Base-by-base conservation (phyloP, 2,797 vertebrate species). In the Potorous gilbertii region DNA sequence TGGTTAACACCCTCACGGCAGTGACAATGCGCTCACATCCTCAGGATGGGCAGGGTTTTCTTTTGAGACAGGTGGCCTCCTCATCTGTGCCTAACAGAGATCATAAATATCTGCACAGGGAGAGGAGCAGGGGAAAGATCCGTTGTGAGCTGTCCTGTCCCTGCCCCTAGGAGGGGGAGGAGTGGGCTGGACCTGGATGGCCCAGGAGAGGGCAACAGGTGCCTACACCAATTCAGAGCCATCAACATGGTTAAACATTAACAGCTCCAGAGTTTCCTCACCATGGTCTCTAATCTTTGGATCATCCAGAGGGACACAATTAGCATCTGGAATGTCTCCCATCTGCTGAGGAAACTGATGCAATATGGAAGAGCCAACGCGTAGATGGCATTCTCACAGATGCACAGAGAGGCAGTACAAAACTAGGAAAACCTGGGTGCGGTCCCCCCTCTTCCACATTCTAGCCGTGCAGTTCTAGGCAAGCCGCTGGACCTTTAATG, bases 61-160 rank as follows among this genome's bases (percentile, higher is more conserved):
- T 46, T 24, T 3, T 40, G 40, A 87, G 74, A 27, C 18, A 50
- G 40, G 2, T 8, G 62, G n/a, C 62, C 16, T 74, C 74, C 9
- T 40, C 74, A 87, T 50, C 40, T 87, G 21, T 40, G 74, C 40
- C 94, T 96, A 94, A 29, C 91, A 91, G 95, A 94, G 66, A 96
- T 94, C 90, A 96, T 96, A 96, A 95, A 96, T 96, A 96, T 97
- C 98, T 97, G 89, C 62, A 96, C 96, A 40, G 95, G 90, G 24
- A 1, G 31, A 54, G 54, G 28, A 96, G 14, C 52, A 13, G 6
- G 3, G 55, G 9, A 40, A 4, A 27, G 40, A 3, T 21, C 18
- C 5, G 11, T 40, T 6, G 74, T 46, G 74, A 46, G 74, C n/a
- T 11, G 74, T 46, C 74, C 74, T 74, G 62, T 34, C 62, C 34